Evolutionary conservation across 1,140 invertebrate species (phyloP), one percentile per base, ranked within the genome.

Genomic region (Penaeus chinensis): DNA sequence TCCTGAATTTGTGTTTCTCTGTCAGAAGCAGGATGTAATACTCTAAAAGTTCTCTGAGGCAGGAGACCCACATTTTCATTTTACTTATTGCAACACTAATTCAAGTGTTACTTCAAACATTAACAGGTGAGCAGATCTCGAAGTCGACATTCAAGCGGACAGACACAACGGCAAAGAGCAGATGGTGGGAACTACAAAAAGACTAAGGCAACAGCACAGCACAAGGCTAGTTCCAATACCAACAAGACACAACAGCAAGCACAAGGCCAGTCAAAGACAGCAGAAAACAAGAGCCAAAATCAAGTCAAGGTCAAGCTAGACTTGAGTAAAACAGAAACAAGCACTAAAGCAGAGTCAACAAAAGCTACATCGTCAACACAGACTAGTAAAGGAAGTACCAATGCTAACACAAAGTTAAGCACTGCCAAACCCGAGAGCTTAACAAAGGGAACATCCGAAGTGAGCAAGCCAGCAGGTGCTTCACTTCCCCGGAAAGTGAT

Each of bases 131-230:
- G 87, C 80, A 82, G 87, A 54, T 88, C 87, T 11, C 84, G 87
- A 84, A 88, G 82, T 63, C 32, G 87, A 66, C 82, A 88, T 47
- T 27, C 71, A 32, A 88, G 87, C 80, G 87, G 87, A 69, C 82
- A 84, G 37, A 80, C 63, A 62, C 87, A 88, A 16, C 84, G 87
- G 87, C 82, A 80, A 61, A 65, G 82, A 69, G 65, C 62, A 27
- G 87, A 88, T 24, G 60, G 47, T 77, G 66, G 61, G 20, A 87
- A 66, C 54, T 87, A 87, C 71, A 87, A 81, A 65, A 88, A 88
- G 66, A 61, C 87, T 19, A 84, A 84, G 65, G 10, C 27, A 32
- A 22, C 11, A 32, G 66, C 65, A 62, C 82, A 84, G 60, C 66
- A 88, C 63, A 84, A 88, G 76, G 16, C 82, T 27, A 84, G 47